A percentile compares a stretch with the other conserved stretches of the same genome.
Evolutionary conservation across 2,888 invertebrate genomes (phyloP).

Genomic region (Diplolepis rosae): DNA sequence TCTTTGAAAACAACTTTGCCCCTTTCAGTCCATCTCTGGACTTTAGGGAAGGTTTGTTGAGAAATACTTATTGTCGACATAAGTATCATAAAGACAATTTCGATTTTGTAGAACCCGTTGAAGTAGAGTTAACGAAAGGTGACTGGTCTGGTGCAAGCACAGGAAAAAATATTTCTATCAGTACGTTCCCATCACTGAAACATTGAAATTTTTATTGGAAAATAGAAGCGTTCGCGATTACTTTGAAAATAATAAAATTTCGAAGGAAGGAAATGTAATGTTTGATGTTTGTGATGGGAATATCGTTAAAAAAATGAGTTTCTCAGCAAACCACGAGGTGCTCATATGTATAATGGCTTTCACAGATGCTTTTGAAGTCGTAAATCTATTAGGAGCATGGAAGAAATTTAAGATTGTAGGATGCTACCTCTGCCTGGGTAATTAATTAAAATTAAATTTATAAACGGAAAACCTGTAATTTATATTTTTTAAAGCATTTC

Average conservation of each 20-base stretch:
- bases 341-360: not conserved
- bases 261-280: not conserved
- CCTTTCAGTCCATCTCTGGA: too few relatives aligned
- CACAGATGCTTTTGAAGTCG: not conserved
- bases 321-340: not conserved
- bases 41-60: not conserved
- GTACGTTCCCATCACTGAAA: not conserved
- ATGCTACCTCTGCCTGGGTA: too few relatives aligned
- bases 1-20: not conserved
- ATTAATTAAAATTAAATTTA: too few relatives aligned
- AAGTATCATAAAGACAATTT: not conserved
- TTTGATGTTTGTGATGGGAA: not conserved
- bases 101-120: not conserved
- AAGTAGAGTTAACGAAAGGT: not conserved
- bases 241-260: not conserved
- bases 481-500: conserved; percentile 49
- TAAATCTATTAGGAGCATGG: too few relatives aligned
- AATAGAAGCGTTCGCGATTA: too few relatives aligned
- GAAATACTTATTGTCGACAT: not conserved
- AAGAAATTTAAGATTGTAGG: too few relatives aligned
- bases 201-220: not conserved
- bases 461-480: too few relatives aligned
- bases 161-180: not conserved
- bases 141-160: not conserved
- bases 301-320: not conserved